Evolutionary conservation across 1,140 invertebrate genomes (phyloP), one percentile per base, ranked within the genome.

Genomic region (Ceratitis capitata): DNA sequence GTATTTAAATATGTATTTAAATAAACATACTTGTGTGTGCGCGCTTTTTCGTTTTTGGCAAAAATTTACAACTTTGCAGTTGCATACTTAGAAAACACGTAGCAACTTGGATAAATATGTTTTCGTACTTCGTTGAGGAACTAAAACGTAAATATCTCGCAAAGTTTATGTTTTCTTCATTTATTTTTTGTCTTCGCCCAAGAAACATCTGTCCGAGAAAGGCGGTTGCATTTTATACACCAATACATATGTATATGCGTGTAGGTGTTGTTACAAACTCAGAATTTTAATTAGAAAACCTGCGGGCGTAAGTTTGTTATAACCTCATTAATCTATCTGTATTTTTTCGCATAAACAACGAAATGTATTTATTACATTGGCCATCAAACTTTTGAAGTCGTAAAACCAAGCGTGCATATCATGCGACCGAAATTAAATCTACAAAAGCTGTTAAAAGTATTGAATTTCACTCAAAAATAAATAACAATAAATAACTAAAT

Each of bases 31-130:
- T 53, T 4, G 16, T 32, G 61, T 69, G n/a, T 32, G 3, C 2
- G 32, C 14, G 61, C 5, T 19, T 23, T 14, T 26, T n/a, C 23
- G 19, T 26, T 23, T 53, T 53, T 26, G n/a, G 29, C 35, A 29
- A 53, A 53, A 39, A 69, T 69, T 69, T 69, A 69, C 32, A 39
- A 69, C 61, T 69, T 69, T 69, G 61, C 14, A n/a, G n/a, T n/a
- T n/a, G n/a, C 16, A 69, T 35, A 69, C 61, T 69, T 32, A 26
- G 1, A 29, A 69, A 69, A 69, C 61, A 69, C 61, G 61, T 69
- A 69, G 14, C 35, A 16, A 69, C 29, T 69, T 69, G 61, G 14
- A 35, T 29, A 69, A 69, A 69, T 69, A 35, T 69, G 61, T 69
- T 69, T 69, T 69, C 61, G 32, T 35, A 69, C 61, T 69, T 16